phyloP scores from a whole-genome alignment of 92 coral and sea anemone species.

The Paramuricea clavata region DNA sequence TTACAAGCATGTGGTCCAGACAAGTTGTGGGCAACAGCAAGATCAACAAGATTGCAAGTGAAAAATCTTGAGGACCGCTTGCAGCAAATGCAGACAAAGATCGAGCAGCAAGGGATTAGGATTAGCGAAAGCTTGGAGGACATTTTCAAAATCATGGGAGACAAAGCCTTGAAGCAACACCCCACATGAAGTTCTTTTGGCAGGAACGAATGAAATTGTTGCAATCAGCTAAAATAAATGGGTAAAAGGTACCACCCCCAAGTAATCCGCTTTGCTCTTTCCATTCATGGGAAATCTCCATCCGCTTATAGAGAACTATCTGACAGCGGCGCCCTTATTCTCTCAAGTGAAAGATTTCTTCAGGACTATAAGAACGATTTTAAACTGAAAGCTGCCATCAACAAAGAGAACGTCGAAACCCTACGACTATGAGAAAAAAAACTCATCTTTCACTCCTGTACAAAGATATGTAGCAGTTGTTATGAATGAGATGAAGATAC shows the following conservation, averaged over 20 bases:
- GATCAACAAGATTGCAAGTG: constrained; percentile 17
- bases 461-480: constrained; percentile 64
- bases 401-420: neutral
- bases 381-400: constrained; percentile 14
- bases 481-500: constrained; percentile 72
- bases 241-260: constrained; percentile 19
- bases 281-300: neutral
- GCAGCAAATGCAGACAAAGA: neutral
- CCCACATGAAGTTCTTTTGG: neutral
- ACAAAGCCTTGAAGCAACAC: constrained; percentile 16
- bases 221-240: constrained; percentile 17
- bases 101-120: neutral
- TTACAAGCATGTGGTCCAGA: constrained; percentile 25
- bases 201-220: neutral
- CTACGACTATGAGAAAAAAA: neutral
- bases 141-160: neutral
- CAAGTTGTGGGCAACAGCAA: constrained; percentile 16
- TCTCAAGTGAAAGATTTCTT: constrained; percentile 19
- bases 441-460: constrained; percentile 8
- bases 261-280: constrained; percentile 9
- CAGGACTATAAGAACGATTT: neutral
- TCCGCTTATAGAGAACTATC: constrained; percentile 15
- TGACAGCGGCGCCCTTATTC: constrained; percentile 14
- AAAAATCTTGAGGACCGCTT: constrained; percentile 17
- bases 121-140: neutral